A percentile compares a stretch with the other conserved stretches of the same genome.
Conservation (phyloP, 2,888 invertebrate species). For the Diarsia dahlii region DNA sequence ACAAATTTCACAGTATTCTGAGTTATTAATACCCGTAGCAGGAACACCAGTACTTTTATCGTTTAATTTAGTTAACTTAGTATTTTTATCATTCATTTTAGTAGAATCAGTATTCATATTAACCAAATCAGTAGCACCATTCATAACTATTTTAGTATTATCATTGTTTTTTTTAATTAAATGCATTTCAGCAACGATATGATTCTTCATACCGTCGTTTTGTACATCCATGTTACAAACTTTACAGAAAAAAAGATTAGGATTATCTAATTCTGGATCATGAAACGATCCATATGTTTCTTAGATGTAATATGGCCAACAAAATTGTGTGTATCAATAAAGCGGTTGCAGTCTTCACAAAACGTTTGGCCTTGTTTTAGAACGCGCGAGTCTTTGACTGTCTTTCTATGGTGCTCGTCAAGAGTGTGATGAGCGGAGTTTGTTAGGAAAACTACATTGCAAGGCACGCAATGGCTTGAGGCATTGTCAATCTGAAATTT, state of each 20-base stretch:
- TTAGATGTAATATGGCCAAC: background rate
- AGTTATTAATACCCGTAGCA: background rate
- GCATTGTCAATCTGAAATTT: conserved; percentile 33
- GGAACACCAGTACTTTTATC: background rate
- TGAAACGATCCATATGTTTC: background rate
- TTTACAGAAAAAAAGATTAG: background rate
- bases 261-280: background rate
- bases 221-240: background rate
- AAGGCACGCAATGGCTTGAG: conserved; percentile 45
- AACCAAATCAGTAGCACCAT: background rate
- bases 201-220: background rate
- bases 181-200: conserved; percentile 22
- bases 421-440: background rate
- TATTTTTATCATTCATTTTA: background rate
- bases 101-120: background rate
- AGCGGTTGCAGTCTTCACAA: conserved; percentile 25
- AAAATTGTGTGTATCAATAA: conserved; percentile 25
- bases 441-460: conserved; percentile 25
- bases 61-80: background rate
- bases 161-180: background rate
- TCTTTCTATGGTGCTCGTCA: conserved; percentile 15
- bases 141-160: background rate
- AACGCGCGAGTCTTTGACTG: background rate
- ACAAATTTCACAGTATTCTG: conserved; percentile 24
- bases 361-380: background rate